Base-by-base conservation (phyloP, 2,888 invertebrate genomes). In the Sarcophaga rosellei region DNA sequence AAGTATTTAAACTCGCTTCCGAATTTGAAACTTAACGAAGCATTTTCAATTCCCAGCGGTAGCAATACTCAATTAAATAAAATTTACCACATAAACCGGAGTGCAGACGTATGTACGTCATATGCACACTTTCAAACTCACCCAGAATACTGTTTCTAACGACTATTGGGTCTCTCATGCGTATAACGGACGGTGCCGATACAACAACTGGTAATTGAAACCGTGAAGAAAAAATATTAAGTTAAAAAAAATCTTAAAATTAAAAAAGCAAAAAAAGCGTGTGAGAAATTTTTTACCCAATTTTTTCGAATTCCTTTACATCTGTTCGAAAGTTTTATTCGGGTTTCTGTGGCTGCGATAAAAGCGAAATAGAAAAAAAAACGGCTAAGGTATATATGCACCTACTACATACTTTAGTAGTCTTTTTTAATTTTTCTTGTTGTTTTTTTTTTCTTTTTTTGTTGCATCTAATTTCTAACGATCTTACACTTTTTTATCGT, bases 1-100 rank as follows among this genome's bases (percentile, higher is more conserved):
- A 78, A 73, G 53, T 68, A 73, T 62, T 25, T 69, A 78, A 82
- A 85, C 81, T 78, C 70, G 81, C 86, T 86, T 86, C 86, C 83
- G 83, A 80, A 82, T 86, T 86, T 59, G 45, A 81, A 86, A 77
- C 66, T 65, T 76, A 76, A 69, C 77, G 76, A 82, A 70, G 76
- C 81, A 81, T 77, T 78, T 80, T 45, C 25, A 77, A 74, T 63
- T 77, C 83, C 74, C 78, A 82, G 61, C 75, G 20, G 82, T 72
- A 53, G 47, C 44, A 35, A 25, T 76, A 63, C 21, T 70, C 63
- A 65, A 53, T 53, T 76, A 70, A 82, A 72, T 77, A 62, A 68
- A 81, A 23, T 4, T 11, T 20, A 53, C 8, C 17, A 10, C 53
- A 73, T 2, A 47, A 20, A 66, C 5, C 2, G 11, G 53, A 15